Conservation (phyloP, 2,888 invertebrate genomes). For the Lasioglossum leucozonium region DNA sequence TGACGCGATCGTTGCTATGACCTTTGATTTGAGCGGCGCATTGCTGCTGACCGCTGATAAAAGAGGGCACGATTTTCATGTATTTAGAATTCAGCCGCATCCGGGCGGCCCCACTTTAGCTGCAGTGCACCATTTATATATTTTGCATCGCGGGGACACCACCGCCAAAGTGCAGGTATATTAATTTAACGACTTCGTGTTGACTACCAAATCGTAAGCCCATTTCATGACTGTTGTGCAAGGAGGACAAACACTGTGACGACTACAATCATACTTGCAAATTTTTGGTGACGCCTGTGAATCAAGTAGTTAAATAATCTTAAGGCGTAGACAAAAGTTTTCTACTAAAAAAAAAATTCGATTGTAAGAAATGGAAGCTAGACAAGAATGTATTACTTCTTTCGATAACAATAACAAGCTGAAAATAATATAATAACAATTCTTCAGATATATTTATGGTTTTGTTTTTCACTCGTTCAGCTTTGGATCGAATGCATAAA, state of each 20-base stretch:
- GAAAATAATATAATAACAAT: neutral
- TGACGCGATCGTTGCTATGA: conserved; percentile 94
- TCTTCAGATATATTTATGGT: neutral
- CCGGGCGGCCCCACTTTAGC: conserved; percentile 94
- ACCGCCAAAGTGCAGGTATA: conserved; percentile 94
- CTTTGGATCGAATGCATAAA: neutral
- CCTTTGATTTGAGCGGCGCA: conserved; percentile 96
- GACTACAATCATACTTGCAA: neutral
- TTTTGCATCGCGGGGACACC: conserved; percentile 97
- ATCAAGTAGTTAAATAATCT: neutral
- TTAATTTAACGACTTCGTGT: neutral
- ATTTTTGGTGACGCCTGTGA: neutral
- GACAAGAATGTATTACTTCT: no score
- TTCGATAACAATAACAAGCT: no score
- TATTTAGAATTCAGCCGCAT: conserved; percentile 97
- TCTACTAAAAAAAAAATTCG: no score
- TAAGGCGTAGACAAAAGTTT: neutral
- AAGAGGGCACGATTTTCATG: conserved; percentile 97
- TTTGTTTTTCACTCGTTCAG: neutral
- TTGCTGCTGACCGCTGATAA: conserved; percentile 95
- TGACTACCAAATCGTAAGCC: neutral
- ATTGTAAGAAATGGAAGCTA: no score
- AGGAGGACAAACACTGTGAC: neutral
- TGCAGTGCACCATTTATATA: conserved; percentile 97
- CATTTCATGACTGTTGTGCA: neutral